These are phyloP conservation scores for Glareola pratincola DNA, from an alignment of 2,113 vertebrate genomes.

Conservation along the genomic window DNA sequence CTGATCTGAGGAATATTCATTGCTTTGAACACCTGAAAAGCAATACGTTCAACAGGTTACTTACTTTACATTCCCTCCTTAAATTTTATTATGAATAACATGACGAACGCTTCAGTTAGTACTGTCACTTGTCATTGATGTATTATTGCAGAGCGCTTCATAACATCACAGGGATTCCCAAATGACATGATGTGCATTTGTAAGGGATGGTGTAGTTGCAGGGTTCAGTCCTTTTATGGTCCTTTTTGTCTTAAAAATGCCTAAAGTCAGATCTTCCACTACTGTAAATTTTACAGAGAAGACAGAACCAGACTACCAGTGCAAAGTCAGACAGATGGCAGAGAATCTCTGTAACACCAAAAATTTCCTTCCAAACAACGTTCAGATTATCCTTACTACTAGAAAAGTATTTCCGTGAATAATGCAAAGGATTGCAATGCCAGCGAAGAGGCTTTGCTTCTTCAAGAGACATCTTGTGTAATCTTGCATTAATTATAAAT, in stretches of 20 bases:
- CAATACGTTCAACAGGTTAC: constrained; percentile 25
- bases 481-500: not conserved
- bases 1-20: constrained; percentile 85
- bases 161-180: not conserved
- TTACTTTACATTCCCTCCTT: not conserved
- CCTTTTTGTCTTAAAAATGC: not conserved
- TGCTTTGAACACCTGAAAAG: constrained; percentile 81
- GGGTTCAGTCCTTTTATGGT: not conserved
- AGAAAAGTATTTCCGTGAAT: not conserved
- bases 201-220: not conserved
- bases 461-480: not conserved
- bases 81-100: not conserved
- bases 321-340: not conserved
- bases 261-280: not conserved
- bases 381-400: not conserved
- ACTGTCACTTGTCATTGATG: not conserved
- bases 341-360: not conserved
- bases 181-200: not conserved
- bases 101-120: not conserved
- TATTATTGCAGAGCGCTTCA: not conserved
- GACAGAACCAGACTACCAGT: not conserved
- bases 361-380: not conserved
- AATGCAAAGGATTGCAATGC: not conserved
- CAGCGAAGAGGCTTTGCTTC: not conserved
- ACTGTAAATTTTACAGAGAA: not conserved